Base-by-base conservation (phyloP, 2,888 invertebrate species). In the Cryptus viduatorius region DNA sequence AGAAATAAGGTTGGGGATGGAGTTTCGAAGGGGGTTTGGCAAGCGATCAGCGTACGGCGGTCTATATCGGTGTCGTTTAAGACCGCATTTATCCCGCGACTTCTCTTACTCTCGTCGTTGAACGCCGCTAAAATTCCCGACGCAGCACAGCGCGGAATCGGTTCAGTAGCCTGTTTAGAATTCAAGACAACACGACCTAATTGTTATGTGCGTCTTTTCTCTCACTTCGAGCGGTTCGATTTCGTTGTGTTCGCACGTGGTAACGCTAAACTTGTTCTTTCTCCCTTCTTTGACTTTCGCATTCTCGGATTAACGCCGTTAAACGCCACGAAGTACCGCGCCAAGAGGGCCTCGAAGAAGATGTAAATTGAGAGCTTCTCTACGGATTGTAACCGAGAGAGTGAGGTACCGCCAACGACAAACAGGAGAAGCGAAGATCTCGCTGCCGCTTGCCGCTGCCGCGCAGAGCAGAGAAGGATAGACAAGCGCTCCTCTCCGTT, bases 181-280 rank as follows among this genome's bases (percentile, higher is more conserved):
- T 93, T 93, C 93, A 93, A 92, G 92, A 92, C 93, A 92, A 92
- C 93, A 89, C 93, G 92, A 93, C 92, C 92, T 93, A 93, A 93
- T 93, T 93, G 92, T 93, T 92, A 92, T 91, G 92, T 91, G 91
- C 91, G 88, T 90, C 89, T 84, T 77, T 61, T 56, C 64, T 69
- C 78, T 79, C 71, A 76, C 72, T 72, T 67, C 77, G 84, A 46
- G 50, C 53, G 83, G 82, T 84, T 80, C 76, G 83, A 76, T 79
- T 59, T 73, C 83, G 81, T 75, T 83, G 75, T 61, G 79, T 78
- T 73, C 73, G 81, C 80, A 73, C 76, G 83, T 79, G 77, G 84
- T 53, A 50, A 53, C 56, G 31, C 24, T 12, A 83, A 80, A 75
- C 88, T 89, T 8, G 37, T 88, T 75, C 53, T 83, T 73, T 75